phyloP scores from a whole-genome alignment of 2,797 vertebrate genomes.

The Artibeus jamaicensis region DNA sequence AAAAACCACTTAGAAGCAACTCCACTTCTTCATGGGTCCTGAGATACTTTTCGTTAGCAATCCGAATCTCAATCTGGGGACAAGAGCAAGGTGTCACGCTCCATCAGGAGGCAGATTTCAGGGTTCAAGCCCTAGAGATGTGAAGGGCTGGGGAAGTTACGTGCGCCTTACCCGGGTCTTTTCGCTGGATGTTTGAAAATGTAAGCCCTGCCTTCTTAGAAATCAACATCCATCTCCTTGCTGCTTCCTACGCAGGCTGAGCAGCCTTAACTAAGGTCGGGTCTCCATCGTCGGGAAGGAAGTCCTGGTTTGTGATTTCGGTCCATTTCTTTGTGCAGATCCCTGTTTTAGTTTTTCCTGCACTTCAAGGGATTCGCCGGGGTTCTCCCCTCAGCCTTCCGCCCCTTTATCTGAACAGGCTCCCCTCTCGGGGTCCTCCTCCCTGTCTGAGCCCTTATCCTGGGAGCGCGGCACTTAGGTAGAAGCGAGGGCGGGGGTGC shows the following conservation, averaged over 20 bases:
- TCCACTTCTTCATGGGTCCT: conserved; percentile 76
- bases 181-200: neutral
- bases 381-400: neutral
- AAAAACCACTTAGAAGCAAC: conserved; percentile 75
- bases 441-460: neutral
- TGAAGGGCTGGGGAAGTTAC: neutral
- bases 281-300: neutral
- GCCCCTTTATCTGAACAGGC: neutral
- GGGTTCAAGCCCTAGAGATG: neutral
- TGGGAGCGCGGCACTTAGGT: neutral
- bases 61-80: conserved; percentile 76
- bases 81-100: neutral
- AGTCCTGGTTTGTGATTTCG: neutral
- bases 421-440: neutral
- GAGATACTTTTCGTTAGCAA: conserved; percentile 79
- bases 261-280: neutral
- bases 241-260: neutral
- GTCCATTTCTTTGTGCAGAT: neutral
- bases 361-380: neutral
- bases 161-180: neutral
- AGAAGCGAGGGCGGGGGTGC: no score
- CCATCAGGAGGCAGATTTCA: neutral
- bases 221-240: neutral
- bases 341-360: neutral
- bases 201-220: neutral